Conservation (phyloP, 2,888 invertebrate species). For the Syrista parreyssii region DNA sequence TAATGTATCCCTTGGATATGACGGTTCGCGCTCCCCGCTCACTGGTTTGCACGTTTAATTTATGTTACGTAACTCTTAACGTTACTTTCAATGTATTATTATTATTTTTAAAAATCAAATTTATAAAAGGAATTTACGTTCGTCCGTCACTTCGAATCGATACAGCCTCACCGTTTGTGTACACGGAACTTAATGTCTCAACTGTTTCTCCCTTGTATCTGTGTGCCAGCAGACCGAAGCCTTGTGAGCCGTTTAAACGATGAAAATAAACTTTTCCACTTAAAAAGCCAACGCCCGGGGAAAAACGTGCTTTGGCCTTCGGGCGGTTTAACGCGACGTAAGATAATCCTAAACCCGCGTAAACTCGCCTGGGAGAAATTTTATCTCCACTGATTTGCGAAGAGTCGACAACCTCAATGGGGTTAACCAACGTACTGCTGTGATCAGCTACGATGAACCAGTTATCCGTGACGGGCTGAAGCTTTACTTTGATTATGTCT, state of each 20-base stretch:
- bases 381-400: not conserved
- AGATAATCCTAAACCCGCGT: not conserved
- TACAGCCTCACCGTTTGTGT: no score
- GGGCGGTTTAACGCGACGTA: not conserved
- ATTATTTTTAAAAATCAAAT: no score
- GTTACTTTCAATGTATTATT: no score
- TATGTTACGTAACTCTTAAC: no score
- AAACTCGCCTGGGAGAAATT: not conserved
- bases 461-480: not conserved
- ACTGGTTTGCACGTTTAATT: no score
- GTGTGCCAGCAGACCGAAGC: not conserved
- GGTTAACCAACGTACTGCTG: not conserved
- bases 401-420: not conserved
- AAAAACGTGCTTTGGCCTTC: not conserved
- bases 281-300: not conserved
- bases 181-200: not conserved
- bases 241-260: not conserved
- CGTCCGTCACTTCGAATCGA: no score
- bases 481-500: not conserved
- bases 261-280: not conserved
- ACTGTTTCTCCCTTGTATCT: not conserved
- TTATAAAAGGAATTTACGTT: not conserved
- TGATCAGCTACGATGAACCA: not conserved
- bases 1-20: conserved; percentile 10
- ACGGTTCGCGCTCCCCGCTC: no score